These are phyloP conservation scores for Gymnoscopelus braueri DNA, from an alignment of 2,797 vertebrate genomes.

Conservation along the genomic window DNA sequence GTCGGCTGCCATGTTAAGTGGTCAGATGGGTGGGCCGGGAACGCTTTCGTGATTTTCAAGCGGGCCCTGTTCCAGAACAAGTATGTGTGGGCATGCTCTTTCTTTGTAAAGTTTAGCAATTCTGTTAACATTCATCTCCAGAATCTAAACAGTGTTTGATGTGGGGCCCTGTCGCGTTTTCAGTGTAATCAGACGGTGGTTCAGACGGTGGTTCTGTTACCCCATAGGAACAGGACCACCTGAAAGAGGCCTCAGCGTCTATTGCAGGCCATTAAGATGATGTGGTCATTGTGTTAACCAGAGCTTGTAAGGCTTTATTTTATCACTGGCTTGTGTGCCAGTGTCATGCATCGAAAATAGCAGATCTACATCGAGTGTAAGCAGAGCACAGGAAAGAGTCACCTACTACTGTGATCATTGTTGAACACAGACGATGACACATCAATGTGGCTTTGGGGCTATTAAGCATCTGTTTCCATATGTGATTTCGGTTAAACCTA, in stretches of 20 bases:
- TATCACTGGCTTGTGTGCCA: background rate
- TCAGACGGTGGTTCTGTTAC: no score
- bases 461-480: constrained; percentile 27
- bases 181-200: no score
- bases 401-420: constrained; percentile 7
- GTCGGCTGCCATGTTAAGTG: no score
- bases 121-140: constrained; percentile 20
- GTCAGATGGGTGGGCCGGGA: background rate
- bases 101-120: constrained; percentile 8
- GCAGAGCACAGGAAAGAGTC: background rate
- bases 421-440: constrained; percentile 23
- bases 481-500: constrained; percentile 44
- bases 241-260: no score
- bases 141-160: no score
- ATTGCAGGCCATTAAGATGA: no score
- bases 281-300: no score
- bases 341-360: no score
- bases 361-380: background rate
- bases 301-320: background rate
- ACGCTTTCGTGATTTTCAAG: no score
- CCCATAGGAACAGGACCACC: no score
- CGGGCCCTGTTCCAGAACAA: no score
- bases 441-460: constrained; percentile 2
- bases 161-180: no score
- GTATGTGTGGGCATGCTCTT: background rate